Base-by-base conservation (phyloP, 2,888 invertebrate species). In the Troides oblongomaculatus region DNA sequence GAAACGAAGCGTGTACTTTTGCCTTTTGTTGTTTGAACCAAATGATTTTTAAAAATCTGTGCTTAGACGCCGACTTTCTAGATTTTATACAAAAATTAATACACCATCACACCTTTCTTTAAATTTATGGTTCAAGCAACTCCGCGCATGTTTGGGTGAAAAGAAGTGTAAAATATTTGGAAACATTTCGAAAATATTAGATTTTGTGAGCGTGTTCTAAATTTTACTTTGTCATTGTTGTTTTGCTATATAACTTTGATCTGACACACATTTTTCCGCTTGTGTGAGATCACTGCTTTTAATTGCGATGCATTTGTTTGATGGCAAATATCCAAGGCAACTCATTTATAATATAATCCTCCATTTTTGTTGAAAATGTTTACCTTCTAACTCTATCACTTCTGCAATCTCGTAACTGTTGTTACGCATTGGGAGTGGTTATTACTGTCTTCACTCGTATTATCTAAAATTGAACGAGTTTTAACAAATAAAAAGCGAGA, bases 261-360 rank as follows among this genome's bases (percentile, higher is more conserved):
- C 85, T 86, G 79, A 85, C 84, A 90, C 92, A 91, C 91, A 83
- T 91, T 90, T 90, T 91, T 91, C 90, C 91, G 92, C 92, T 92
- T 92, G 83, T 87, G 92, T 91, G 92, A 92, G 88, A 84, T 89
- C 92, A 92, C 92, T 80, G 92, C 92, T 92, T 92, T 63, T 84
- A 75, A 75, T 71, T 78, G 76, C 79, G 77, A 83, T 84, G 85
- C 79, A 78, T 87, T 86, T 83, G 66, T 75, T 77, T 76, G 36
- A 62, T 39, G 62, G 58, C 23, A 53, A 39, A 56, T 12, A 73
- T 66, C 64, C 59, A 66, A 57, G 57, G 69, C 64, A 64, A 70
- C 39, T 36, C 39, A 56, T 56, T 30, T 68, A 18, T 58, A 30
- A 30, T 30, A 60, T 64, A 59, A 23, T 17, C 14, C 23, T 60